Evolutionary conservation across 1,140 invertebrate genomes (phyloP).

Genomic region (Ceratina japonica): DNA sequence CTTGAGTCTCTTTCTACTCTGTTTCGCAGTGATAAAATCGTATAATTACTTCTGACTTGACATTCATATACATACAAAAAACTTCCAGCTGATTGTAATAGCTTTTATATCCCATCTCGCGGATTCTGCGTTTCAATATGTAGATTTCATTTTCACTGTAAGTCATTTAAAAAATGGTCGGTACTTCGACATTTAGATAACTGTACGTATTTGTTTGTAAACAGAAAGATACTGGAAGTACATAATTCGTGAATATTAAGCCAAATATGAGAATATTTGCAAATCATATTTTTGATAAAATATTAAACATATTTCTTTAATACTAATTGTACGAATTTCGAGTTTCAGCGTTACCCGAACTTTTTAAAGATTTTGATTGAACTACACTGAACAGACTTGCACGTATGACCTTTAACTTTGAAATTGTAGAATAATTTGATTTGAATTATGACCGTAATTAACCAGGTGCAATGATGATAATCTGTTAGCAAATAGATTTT

Average conservation of each 20-base stretch:
- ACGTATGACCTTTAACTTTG: no score
- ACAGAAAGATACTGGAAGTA: not conserved
- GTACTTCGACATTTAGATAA: not conserved
- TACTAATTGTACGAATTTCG: no score
- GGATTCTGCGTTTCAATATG: not conserved
- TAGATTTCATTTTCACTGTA: no score
- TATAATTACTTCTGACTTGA: not conserved
- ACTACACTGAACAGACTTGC: no score
- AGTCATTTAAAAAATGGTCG: not conserved
- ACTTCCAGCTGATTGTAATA: not conserved
- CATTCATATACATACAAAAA: constrained; percentile 3
- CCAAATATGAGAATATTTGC: not conserved
- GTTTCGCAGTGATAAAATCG: not conserved
- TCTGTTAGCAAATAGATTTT: no score
- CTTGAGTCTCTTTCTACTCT: constrained; percentile 1
- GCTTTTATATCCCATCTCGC: not conserved
- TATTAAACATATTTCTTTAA: no score
- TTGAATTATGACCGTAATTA: no score
- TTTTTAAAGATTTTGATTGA: no score
- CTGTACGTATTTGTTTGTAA: not conserved
- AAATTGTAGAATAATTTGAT: no score
- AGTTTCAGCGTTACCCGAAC: no score
- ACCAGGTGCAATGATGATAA: no score
- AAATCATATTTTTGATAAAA: not conserved
- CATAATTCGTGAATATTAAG: not conserved